Evolutionary conservation across 23 tunicate genomes (phyloP).

Genomic region (Trididemnum clinides): DNA sequence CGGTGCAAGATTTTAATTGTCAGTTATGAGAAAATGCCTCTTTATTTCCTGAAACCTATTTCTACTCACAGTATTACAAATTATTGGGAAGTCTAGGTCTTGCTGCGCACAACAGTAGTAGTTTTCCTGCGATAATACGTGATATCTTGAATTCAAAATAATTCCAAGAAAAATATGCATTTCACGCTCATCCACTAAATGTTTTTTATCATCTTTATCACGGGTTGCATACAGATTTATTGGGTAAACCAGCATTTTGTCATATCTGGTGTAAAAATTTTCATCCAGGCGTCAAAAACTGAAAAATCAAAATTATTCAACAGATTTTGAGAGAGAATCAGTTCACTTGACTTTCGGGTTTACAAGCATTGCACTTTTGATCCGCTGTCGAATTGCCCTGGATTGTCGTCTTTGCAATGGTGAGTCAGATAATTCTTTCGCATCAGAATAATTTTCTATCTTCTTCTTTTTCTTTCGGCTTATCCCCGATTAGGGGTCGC

Average conservation of each 20-base stretch:
- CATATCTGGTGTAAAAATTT: neutral
- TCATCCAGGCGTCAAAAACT: neutral
- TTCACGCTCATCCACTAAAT: neutral
- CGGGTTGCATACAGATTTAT: neutral
- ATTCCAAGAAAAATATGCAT: neutral
- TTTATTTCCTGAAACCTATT: neutral
- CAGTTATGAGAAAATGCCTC: neutral
- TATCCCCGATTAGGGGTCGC: no score
- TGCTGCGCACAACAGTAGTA: neutral
- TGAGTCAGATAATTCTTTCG: neutral
- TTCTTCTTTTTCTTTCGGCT: no score
- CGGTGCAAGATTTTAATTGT: neutral
- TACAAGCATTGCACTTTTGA: neutral
- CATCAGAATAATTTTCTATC: neutral
- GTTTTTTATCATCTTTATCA: neutral
- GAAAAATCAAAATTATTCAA: neutral
- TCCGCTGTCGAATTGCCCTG: neutral
- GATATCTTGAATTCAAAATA: neutral
- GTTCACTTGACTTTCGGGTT: neutral
- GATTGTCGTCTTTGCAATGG: neutral
- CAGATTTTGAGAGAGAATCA: neutral
- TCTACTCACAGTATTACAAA: neutral
- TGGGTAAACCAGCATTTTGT: neutral
- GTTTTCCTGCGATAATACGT: neutral
- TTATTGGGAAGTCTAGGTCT: neutral